Evolutionary conservation across 2,888 invertebrate species (phyloP).

Genomic region (Blastobasis lacticolella): DNA sequence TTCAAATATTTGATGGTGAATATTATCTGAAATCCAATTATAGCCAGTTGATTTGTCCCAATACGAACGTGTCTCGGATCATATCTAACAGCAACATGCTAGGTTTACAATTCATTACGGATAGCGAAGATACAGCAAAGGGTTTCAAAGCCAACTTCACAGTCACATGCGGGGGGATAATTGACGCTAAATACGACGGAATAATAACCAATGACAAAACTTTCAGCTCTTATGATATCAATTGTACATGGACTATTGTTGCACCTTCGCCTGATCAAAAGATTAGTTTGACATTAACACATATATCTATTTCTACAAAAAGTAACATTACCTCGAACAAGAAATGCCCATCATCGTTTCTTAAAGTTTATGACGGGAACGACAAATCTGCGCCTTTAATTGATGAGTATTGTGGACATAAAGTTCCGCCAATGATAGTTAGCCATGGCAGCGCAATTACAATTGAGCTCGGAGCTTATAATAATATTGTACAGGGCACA

Average conservation of each 20-base stretch:
- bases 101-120: slow-evolving; percentile 78
- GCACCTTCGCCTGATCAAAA: slow-evolving; percentile 74
- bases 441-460: slow-evolving; percentile 80
- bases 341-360: slow-evolving; percentile 45
- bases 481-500: slow-evolving; percentile 31
- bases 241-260: slow-evolving; percentile 83
- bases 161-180: slow-evolving; percentile 80
- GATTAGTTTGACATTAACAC: slow-evolving; percentile 80
- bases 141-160: slow-evolving; percentile 85
- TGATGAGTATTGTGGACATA: slow-evolving; percentile 77
- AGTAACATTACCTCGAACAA: slow-evolving; percentile 29
- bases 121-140: slow-evolving; percentile 73
- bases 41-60: slow-evolving; percentile 67
- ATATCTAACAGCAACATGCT: slow-evolving; percentile 77
- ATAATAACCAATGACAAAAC: slow-evolving; percentile 55
- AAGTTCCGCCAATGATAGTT: slow-evolving; percentile 78
- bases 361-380: slow-evolving; percentile 81
- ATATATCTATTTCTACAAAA: slow-evolving; percentile 59
- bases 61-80: slow-evolving; percentile 39
- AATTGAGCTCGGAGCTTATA: slow-evolving; percentile 49
- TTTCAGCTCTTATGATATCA: slow-evolving; percentile 38
- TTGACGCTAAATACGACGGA: slow-evolving; percentile 72
- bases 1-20: slow-evolving; percentile 49
- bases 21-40: slow-evolving; percentile 40
- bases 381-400: slow-evolving; percentile 76